phyloP scores from a whole-genome alignment of 2,797 vertebrate genomes.

The Falco cherrug region DNA sequence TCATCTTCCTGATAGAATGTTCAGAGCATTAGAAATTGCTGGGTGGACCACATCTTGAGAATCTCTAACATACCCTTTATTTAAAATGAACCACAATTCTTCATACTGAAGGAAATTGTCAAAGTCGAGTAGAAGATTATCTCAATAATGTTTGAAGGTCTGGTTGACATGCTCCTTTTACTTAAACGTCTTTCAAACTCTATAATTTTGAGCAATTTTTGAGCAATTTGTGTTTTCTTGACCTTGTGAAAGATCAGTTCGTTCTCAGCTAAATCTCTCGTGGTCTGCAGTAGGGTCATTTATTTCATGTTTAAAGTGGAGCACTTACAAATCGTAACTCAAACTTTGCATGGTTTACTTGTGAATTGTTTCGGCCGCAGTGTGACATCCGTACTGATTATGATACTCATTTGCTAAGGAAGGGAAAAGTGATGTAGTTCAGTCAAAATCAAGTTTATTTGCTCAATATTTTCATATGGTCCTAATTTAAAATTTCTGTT shows the following conservation, averaged over 20 bases:
- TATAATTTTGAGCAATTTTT: constrained; percentile 29
- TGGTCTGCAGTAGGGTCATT: neutral
- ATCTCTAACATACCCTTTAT: neutral
- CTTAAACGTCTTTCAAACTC: neutral
- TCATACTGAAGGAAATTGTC: neutral
- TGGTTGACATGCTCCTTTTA: neutral
- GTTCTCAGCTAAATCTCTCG: neutral
- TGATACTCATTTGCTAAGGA: neutral
- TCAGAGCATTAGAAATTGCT: neutral
- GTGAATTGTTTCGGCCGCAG: neutral
- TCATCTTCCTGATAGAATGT: neutral
- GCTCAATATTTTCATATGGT: neutral
- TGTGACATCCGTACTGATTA: neutral
- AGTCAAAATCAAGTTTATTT: neutral
- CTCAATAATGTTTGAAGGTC: neutral
- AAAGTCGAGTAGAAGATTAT: neutral
- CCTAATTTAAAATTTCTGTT: neutral
- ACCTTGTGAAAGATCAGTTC: constrained; percentile 23
- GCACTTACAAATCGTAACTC: neutral
- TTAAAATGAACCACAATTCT: neutral
- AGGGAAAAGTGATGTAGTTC: neutral
- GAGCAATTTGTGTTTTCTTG: constrained; percentile 23
- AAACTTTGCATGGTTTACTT: neutral
- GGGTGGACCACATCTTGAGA: neutral
- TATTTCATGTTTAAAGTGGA: neutral